phyloP scores from a whole-genome alignment of 2,888 invertebrate species.

The Furcula furcula region DNA sequence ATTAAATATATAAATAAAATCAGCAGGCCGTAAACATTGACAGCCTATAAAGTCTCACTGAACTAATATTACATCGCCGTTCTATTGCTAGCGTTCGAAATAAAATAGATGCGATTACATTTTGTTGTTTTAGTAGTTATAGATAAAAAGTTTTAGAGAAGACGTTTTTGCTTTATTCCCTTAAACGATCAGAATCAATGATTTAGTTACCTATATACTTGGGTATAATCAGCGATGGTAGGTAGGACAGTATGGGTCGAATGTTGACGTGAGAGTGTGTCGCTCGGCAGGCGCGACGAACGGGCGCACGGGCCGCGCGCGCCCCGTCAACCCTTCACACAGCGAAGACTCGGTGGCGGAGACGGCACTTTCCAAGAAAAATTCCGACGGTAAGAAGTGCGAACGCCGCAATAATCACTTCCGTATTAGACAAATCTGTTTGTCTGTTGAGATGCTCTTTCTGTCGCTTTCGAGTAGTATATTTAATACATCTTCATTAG shows the following conservation, averaged over 20 bases:
- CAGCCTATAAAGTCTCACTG: no score
- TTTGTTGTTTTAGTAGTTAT: no score
- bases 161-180: no score
- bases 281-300: conserved; percentile 74
- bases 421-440: conserved; percentile 49
- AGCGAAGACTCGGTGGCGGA: conserved; percentile 92
- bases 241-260: conserved; percentile 24
- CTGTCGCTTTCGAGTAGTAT: conserved; percentile 63
- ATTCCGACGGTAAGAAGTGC: conserved; percentile 89
- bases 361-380: conserved; percentile 90
- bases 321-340: conserved; percentile 84
- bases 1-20: no score
- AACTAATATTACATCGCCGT: no score
- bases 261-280: conserved; percentile 72
- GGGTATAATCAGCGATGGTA: no score
- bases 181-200: no score
- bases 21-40: no score
- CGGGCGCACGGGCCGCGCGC: conserved; percentile 65
- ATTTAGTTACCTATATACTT: no score
- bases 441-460: conserved; percentile 57
- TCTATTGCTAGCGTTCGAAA: no score
- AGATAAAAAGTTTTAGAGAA: no score
- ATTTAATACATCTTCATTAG: conserved; percentile 41
- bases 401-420: conserved; percentile 39
- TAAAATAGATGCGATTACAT: no score